Evolutionary conservation across 2,113 vertebrate species (phyloP), one percentile per base, ranked within the genome.

Genomic region (Gavia stellata): DNA sequence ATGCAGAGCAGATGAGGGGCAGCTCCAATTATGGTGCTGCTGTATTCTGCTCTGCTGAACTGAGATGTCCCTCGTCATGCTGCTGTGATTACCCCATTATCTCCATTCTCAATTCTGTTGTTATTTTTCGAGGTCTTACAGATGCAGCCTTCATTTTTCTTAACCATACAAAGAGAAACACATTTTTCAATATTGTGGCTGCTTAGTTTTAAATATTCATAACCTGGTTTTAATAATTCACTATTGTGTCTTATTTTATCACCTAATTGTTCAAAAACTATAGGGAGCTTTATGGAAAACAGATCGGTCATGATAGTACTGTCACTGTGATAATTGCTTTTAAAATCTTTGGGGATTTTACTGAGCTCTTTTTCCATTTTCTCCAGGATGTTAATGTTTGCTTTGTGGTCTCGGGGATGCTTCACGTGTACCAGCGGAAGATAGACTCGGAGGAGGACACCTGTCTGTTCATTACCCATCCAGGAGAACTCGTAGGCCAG

Each of bases 401-500:
- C 24, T 99, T 99, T 77, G 98, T 99, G 97, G 98, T 99, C 94
- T 99, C 99, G 1, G 99, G 99, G 38, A 59, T 96, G 94, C 98
- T 99, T 24, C 99, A 99, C 0, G 99, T 99, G 62, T 99, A 99
- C 95, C 99, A 99, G 96, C 98, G 97, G 42, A 98, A 99, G 98
- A 98, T 99, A 1, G 99, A 99, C 98, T 98, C 99, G 0, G 98
- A 99, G 91, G 98, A 99, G 62, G 99, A 99, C 91, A 98, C 97
- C 17, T 99, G 99, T 81, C 98, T 99, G 17, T 99, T 99, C 62
- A 97, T 99, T 28, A 98, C 99, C 16, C 99, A 99, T 62, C 99
- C 99, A 0, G 99, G 99, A 9, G 99, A 99, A 95, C 97, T 99
- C 68, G 99, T 99, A 45, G 99, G 99, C 9, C 99, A 99, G 96